A percentile compares a stretch with the other conserved stretches of the same genome.
Evolutionary conservation across 2,888 invertebrate species (phyloP).

Genomic region (Neoascia interrupta): DNA sequence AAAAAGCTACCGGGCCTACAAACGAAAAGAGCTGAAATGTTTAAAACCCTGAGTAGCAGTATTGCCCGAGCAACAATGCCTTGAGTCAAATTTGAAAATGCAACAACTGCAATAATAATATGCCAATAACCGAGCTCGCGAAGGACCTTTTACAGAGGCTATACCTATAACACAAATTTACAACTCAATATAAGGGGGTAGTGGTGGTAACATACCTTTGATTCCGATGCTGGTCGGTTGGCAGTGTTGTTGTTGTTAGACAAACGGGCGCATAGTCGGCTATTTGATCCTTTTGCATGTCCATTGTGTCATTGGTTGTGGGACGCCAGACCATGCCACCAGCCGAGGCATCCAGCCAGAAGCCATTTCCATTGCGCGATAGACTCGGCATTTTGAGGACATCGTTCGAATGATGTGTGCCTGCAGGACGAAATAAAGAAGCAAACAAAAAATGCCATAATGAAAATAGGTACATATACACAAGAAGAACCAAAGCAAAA

Average conservation of each 20-base stretch:
- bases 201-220: slow-evolving; percentile 70
- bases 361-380: slow-evolving; percentile 78
- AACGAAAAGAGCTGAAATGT: no score
- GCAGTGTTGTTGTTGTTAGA: slow-evolving; percentile 72
- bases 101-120: slow-evolving; percentile 24
- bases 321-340: slow-evolving; percentile 80
- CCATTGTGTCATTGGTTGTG: slow-evolving; percentile 76
- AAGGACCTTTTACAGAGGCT: slow-evolving; percentile 6
- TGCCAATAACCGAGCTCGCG: slow-evolving; percentile 26
- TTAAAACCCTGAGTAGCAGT: no score
- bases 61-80: slow-evolving; percentile 7
- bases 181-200: no score
- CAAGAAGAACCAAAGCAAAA: slow-evolving; percentile 22
- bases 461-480: slow-evolving; percentile 47
- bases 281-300: slow-evolving; percentile 80
- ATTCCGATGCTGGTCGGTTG: slow-evolving; percentile 60
- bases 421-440: slow-evolving; percentile 72
- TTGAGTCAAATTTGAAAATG: slow-evolving; percentile 27
- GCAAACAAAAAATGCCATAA: slow-evolving; percentile 49
- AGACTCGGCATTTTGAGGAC: slow-evolving; percentile 80
- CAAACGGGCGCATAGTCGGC: slow-evolving; percentile 80
- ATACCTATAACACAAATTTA: no score
- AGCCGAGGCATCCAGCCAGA: slow-evolving; percentile 79
- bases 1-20: slow-evolving; percentile 16
- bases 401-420: slow-evolving; percentile 78